These are phyloP conservation scores for Epinephelus malabaricus DNA, from an alignment of 2,797 vertebrate species.

Conservation along the genomic window DNA sequence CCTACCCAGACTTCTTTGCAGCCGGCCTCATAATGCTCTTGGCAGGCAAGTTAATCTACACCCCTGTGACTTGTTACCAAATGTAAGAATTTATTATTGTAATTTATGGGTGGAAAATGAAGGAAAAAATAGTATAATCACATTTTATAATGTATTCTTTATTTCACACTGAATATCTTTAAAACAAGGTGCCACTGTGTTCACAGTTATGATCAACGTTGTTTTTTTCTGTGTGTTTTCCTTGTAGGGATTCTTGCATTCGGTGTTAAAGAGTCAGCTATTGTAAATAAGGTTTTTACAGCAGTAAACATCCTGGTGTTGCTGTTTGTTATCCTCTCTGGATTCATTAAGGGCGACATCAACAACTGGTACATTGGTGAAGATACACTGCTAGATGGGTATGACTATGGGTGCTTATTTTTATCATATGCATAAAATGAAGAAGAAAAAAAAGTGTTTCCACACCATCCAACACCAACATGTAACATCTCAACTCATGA, in stretches of 20 bases:
- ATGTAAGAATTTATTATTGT: neutral
- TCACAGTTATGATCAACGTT: neutral
- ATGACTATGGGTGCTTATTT: constrained; percentile 50
- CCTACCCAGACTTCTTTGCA: constrained; percentile 91
- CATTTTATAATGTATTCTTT: neutral
- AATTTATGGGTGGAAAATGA: neutral
- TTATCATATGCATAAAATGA: neutral
- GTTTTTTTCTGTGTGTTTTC: constrained; percentile 24
- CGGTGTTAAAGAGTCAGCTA: constrained; percentile 90
- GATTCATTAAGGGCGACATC: constrained; percentile 88
- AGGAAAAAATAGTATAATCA: neutral
- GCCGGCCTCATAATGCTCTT: constrained; percentile 89
- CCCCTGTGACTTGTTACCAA: neutral
- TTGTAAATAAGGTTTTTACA: constrained; percentile 91
- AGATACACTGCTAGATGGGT: constrained; percentile 68
- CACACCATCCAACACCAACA: neutral
- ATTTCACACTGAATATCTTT: neutral
- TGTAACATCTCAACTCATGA: neutral
- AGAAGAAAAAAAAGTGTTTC: neutral
- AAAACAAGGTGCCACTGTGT: neutral
- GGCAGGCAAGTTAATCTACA: constrained; percentile 80
- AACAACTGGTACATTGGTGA: constrained; percentile 86
- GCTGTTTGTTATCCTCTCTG: constrained; percentile 87
- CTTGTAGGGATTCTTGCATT: constrained; percentile 89
- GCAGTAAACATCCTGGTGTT: constrained; percentile 86